Percentiles rank a stretch among this genome's conserved stretches.
Conservation (phyloP, 2,113 vertebrate species). For the Mastomys natalensis region DNA sequence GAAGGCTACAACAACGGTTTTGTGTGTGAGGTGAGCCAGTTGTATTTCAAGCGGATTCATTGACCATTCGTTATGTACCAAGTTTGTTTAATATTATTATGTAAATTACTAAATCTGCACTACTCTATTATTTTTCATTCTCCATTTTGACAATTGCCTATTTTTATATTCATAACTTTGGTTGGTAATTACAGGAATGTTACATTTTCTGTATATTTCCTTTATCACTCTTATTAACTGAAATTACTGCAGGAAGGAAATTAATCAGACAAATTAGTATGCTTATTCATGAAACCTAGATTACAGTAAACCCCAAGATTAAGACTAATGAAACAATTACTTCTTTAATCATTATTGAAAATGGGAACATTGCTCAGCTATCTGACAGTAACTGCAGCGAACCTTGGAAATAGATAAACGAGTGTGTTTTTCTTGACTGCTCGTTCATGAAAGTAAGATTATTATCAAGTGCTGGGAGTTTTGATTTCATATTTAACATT, state of each 20-base stretch:
- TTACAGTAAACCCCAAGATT: constrained; percentile 70
- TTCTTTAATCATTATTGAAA: constrained; percentile 81
- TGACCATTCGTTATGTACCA: constrained; percentile 52
- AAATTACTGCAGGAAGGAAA: constrained; percentile 66
- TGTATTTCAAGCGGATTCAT: constrained; percentile 49
- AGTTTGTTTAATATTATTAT: constrained; percentile 64
- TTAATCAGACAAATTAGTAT: constrained; percentile 67
- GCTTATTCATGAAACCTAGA: constrained; percentile 70
- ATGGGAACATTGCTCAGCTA: constrained; percentile 71
- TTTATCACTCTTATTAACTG: constrained; percentile 78
- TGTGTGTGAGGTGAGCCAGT: constrained; percentile 44
- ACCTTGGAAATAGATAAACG: constrained; percentile 68
- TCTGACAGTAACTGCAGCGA: constrained; percentile 65
- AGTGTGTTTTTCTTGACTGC: constrained; percentile 74
- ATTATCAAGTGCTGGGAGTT: constrained; percentile 71
- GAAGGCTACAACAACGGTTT: background rate
- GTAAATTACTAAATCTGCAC: constrained; percentile 52
- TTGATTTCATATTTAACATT: constrained; percentile 61
- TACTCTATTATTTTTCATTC: constrained; percentile 54
- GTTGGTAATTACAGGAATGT: constrained; percentile 62
- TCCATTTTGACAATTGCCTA: constrained; percentile 58
- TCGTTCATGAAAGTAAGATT: constrained; percentile 76
- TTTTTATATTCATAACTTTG: constrained; percentile 66
- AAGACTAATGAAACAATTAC: constrained; percentile 83
- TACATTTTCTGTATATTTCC: constrained; percentile 67